phyloP scores from a whole-genome alignment of 2,888 invertebrate species.

The Neoaliturus tenellus region DNA sequence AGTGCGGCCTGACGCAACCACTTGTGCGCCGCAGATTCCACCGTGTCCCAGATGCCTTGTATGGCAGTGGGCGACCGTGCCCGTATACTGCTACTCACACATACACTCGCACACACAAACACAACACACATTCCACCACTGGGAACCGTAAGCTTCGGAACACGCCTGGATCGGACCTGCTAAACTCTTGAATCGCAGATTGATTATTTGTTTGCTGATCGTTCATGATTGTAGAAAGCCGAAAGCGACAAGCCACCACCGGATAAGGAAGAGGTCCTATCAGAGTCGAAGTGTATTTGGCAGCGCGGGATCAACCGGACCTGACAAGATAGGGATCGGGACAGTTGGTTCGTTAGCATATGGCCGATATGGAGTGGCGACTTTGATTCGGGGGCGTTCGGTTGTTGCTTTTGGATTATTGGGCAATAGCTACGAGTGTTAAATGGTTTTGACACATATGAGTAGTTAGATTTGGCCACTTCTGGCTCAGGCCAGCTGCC shows the following conservation, averaged over 20 bases:
- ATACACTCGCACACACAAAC: not conserved
- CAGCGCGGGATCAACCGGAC: not conserved
- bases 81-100: slow-evolving; percentile 30
- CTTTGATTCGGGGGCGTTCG: not conserved
- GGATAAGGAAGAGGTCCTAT: not conserved
- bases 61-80: slow-evolving; percentile 28
- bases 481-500: too few relatives aligned
- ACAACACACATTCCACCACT: too few relatives aligned
- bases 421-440: not conserved
- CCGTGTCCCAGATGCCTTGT: slow-evolving; percentile 32
- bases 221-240: slow-evolving; percentile 38
- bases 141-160: too few relatives aligned
- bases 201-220: not conserved
- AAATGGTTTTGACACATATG: not conserved
- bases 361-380: not conserved
- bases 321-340: not conserved
- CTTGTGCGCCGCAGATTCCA: slow-evolving; percentile 6
- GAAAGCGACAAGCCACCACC: not conserved
- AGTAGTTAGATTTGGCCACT: too few relatives aligned
- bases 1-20: not conserved
- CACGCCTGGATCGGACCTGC: too few relatives aligned
- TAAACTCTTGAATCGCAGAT: too few relatives aligned
- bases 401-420: not conserved
- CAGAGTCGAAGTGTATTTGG: not conserved
- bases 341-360: not conserved